phyloP scores from a whole-genome alignment of 2,113 vertebrate genomes.

The Aspiorhynchus laticeps region DNA sequence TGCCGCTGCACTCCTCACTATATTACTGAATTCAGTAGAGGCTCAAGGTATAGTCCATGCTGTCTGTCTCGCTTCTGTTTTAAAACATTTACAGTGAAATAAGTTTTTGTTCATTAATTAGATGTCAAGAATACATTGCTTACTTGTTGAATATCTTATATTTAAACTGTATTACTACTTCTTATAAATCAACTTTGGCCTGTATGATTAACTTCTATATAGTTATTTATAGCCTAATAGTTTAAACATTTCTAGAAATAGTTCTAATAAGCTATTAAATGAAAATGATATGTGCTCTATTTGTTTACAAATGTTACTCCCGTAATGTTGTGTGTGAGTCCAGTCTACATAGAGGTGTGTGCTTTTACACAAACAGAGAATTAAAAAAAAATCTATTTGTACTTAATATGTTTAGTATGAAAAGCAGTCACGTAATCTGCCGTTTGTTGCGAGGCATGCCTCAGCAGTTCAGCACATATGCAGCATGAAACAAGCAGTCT shows the following conservation, averaged over 20 bases:
- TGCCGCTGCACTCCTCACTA: constrained; percentile 82
- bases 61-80: neutral
- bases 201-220: neutral
- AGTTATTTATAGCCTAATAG: neutral
- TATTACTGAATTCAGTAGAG: constrained; percentile 84
- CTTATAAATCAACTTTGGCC: neutral
- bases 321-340: neutral
- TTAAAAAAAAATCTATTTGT: neutral
- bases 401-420: constrained; percentile 8
- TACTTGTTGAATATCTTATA: neutral
- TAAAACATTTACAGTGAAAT: constrained; percentile 11
- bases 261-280: neutral
- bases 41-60: constrained; percentile 91
- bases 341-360: neutral
- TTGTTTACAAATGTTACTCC: neutral
- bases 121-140: neutral
- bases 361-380: neutral
- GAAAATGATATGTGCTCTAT: neutral
- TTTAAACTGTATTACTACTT: neutral
- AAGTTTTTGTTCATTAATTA: neutral
- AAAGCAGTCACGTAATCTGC: neutral
- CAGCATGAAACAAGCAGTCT: constrained; percentile 31
- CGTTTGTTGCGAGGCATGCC: neutral
- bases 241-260: neutral
- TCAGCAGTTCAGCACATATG: neutral